Conservation (phyloP, 2,113 vertebrate genomes). For the Anguilla japonica region DNA sequence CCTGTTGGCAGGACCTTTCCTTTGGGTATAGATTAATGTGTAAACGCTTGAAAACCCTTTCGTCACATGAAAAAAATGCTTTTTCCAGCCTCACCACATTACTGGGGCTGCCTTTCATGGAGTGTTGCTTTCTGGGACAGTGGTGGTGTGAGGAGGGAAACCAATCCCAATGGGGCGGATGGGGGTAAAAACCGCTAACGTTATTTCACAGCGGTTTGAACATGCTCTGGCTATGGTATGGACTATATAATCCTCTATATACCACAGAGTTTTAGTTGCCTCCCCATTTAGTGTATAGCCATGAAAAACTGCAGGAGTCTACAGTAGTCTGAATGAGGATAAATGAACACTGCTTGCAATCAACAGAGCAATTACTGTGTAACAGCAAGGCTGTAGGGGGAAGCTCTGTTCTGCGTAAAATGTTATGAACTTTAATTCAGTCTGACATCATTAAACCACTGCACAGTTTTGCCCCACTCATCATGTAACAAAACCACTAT, state of each 20-base stretch:
- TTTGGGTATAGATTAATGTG: background rate
- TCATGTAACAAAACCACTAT: background rate
- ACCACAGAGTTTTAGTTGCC: background rate
- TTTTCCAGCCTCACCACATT: background rate
- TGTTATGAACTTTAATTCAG: background rate
- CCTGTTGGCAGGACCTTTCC: background rate
- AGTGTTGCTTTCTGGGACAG: background rate
- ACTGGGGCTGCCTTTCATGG: background rate
- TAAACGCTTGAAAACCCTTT: background rate
- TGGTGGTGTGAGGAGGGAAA: background rate
- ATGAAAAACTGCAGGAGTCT: background rate
- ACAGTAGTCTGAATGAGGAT: background rate
- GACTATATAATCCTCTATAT: background rate
- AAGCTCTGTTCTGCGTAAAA: background rate
- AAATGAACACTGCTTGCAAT: slow-evolving; percentile 8
- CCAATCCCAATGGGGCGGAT: background rate
- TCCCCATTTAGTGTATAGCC: background rate
- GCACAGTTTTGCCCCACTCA: background rate
- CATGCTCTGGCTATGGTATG: background rate
- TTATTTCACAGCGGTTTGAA: background rate
- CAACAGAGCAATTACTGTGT: background rate
- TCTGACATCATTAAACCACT: background rate
- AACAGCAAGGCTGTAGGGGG: background rate
- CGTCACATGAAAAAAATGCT: background rate
- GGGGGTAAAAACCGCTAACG: background rate